Percentiles rank a stretch among this genome's conserved stretches.
Evolutionary conservation across 1,140 invertebrate genomes (phyloP).

Genomic region (Diabrotica undecimpunctata): DNA sequence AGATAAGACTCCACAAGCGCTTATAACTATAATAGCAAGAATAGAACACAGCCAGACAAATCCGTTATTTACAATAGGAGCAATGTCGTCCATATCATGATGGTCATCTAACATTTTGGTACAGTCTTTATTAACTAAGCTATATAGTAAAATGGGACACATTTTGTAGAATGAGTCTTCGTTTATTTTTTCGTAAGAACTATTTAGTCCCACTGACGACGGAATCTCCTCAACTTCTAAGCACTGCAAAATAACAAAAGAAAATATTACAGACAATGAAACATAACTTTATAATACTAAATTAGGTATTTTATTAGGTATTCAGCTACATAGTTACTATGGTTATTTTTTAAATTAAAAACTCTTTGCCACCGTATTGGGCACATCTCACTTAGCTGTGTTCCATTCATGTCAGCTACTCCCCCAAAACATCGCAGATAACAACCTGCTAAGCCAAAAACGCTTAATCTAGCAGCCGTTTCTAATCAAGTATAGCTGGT

Average conservation of each 20-base stretch:
- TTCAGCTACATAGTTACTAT: no score
- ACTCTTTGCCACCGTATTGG: no score
- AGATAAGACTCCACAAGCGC: conserved; percentile 77
- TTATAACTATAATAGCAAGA: conserved; percentile 76
- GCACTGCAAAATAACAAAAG: conserved; percentile 24
- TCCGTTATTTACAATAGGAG: conserved; percentile 5
- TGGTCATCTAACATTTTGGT: neutral
- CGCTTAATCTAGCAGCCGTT: no score
- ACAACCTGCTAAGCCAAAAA: no score
- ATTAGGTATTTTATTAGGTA: no score
- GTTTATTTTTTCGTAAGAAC: conserved; percentile 15
- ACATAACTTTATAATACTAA: no score
- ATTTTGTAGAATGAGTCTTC: conserved; percentile 31
- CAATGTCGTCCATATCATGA: conserved; percentile 13
- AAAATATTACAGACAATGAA: no score
- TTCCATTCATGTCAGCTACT: no score
- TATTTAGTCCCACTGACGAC: neutral
- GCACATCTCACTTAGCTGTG: no score
- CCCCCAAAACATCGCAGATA: no score
- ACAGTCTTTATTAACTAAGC: conserved; percentile 23
- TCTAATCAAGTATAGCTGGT: no score
- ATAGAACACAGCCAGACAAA: conserved; percentile 72
- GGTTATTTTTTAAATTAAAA: no score
- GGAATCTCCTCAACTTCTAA: conserved; percentile 21
- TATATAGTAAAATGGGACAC: conserved; percentile 40